These are phyloP conservation scores for Coregonus sp. DNA, from an alignment of 2,797 vertebrate genomes.

Conservation along the genomic window DNA sequence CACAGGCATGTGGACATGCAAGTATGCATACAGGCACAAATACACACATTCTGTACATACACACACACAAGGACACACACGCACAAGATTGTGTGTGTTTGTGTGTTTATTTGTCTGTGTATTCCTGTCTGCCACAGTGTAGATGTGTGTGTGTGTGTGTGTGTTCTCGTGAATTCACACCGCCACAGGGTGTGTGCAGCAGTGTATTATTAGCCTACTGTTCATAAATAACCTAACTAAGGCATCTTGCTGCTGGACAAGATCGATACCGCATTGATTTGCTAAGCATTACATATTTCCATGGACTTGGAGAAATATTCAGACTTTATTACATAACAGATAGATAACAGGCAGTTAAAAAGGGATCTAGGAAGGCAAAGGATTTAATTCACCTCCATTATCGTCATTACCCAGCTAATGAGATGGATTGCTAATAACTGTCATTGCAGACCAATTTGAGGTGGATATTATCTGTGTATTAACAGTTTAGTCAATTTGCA, in stretches of 20 bases:
- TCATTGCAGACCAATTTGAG: background rate
- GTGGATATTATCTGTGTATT: background rate
- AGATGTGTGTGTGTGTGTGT: slow-evolving; percentile 1
- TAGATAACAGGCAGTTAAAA: background rate
- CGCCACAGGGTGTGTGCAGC: no score
- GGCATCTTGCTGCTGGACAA: background rate
- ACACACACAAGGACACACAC: no score
- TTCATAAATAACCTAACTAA: background rate
- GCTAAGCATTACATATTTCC: background rate
- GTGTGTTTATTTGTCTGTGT: background rate
- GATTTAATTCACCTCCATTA: background rate
- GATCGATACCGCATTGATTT: background rate
- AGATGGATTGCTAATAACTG: background rate
- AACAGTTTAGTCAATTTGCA: background rate
- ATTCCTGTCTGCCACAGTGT: background rate
- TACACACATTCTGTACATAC: no score
- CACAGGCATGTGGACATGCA: no score
- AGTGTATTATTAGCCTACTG: background rate
- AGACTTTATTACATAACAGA: background rate
- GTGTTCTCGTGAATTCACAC: background rate
- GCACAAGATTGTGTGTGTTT: slow-evolving; percentile 12
- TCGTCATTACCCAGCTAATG: background rate
- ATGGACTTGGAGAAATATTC: background rate
- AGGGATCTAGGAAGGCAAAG: background rate
- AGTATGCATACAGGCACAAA: no score